These are phyloP conservation scores for Tigriopus japonicus DNA, from an alignment of 1,140 invertebrate genomes.

Conservation along the genomic window DNA sequence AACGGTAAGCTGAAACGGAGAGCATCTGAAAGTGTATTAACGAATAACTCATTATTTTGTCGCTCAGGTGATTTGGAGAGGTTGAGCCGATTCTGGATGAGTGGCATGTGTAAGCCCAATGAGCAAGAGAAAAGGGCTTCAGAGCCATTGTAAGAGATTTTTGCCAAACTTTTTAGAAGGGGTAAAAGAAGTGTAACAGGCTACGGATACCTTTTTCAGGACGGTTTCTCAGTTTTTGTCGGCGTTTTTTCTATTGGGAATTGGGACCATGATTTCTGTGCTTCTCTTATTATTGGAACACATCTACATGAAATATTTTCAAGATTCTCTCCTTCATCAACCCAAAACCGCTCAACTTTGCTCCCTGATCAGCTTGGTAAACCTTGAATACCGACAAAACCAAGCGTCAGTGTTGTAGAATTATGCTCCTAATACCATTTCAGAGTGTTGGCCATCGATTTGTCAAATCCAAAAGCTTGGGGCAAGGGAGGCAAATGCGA, in stretches of 20 bases:
- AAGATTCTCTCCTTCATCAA: conserved; percentile 11
- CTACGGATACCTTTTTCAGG: not conserved
- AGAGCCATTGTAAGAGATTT: conserved; percentile 54
- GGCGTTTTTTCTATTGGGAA: conserved; percentile 82
- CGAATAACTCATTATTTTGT: not conserved
- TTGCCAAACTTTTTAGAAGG: too few species aligned
- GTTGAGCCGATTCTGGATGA: conserved; percentile 88
- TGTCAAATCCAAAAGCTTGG: too few species aligned
- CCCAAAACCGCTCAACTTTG: conserved; percentile 13
- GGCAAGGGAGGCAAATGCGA: too few species aligned
- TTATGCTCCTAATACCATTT: too few species aligned
- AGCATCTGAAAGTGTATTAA: not conserved
- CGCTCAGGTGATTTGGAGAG: conserved; percentile 75
- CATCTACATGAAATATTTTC: conserved; percentile 51
- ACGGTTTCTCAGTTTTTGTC: conserved; percentile 85
- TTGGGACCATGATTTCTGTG: conserved; percentile 61
- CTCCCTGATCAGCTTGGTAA: conserved; percentile 15
- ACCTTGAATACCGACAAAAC: too few species aligned
- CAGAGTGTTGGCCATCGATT: too few species aligned
- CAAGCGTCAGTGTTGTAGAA: too few species aligned
- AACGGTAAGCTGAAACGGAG: conserved; percentile 43
- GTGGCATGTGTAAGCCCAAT: conserved; percentile 81
- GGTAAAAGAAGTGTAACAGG: too few species aligned
- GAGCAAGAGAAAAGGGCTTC: conserved; percentile 35
- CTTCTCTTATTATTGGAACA: conserved; percentile 72